Evolutionary conservation across 2,888 invertebrate genomes (phyloP), one percentile per base, ranked within the genome.

Genomic region (Hemistola chrysoprasaria): DNA sequence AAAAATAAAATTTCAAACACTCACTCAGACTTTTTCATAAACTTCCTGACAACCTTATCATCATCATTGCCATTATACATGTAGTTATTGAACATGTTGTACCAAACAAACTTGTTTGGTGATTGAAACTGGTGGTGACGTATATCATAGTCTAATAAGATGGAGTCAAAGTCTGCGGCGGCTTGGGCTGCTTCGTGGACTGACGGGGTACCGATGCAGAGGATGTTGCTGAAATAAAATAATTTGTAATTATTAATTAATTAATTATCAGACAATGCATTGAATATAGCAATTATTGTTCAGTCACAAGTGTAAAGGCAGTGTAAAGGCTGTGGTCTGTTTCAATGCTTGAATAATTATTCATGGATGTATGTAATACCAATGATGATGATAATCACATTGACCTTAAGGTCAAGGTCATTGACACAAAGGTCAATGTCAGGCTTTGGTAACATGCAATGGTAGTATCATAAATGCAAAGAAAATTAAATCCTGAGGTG

Each of bases 81-180:
- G 67, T 95, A 92, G 75, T 97, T 92, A 68, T 98, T 98, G 69
- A 97, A 97, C 91, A 96, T 93, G 76, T 98, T 98, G 79, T 95
- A 98, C 91, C 94, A 94, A 16, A 93, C 91, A 65, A 92, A 97
- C 59, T 92, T 91, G 7, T 90, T 66, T 0, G 92, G 91, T 0
- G 90, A 87, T 53, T 92, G 90, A 62, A 95, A 95, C 53, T 87
- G 86, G 40, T 91, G 90, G 68, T 93, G 92, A 64, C 97, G 90
- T 20, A 91, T 91, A 76, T 98, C 97, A 50, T 95, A 92, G 72
- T 98, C 97, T 23, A 98, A 72, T 1, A 98, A 85, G 28, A 96
- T 83, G 28, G 94, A 94, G 2, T 71, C 71, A 40, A 80, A 74
- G 7, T 83, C 79, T 0, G 73, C 56, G 22, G 59, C 53, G 0